Base-by-base conservation (phyloP, 2,797 vertebrate species). In the Sebastes melanostomus region DNA sequence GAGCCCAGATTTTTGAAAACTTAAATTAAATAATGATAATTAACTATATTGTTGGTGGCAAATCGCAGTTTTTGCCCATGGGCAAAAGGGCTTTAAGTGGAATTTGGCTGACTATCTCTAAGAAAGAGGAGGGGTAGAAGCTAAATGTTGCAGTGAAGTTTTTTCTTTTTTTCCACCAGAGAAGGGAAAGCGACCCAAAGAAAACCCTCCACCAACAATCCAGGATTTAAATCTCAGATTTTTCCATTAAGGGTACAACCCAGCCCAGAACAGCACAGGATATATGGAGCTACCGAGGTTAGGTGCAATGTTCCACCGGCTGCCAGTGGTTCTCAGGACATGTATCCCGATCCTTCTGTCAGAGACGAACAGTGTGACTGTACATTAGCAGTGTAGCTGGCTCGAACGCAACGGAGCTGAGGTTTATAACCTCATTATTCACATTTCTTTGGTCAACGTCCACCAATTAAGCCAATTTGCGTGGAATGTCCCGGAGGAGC, bases 131-230 rank as follows among this genome's bases (percentile, higher is more conserved):
- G 82, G 72, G 77, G 86, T 72, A 83, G 85, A 89, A 91, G 87
- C 76, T 89, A 77, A 92, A 90, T 85, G 84, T 87, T 92, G 87
- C 89, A 85, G 77, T 83, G 81, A 88, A 88, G 88, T 85, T 89
- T 91, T 54, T 54, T 54, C 20, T 88, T 92, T 93, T 93, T 91
- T 95, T 94, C 92, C 93, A 92, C 81, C 85, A 88, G 89, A 93
- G 85, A 89, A 87, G 75, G 66, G 83, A 91, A 89, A 93, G 88
- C 90, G 74, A 91, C 91, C 91, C 92, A 89, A 92, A 94, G 90
- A 94, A 94, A 94, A 93, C 82, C 83, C 77, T 91, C 87, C 58
- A 87, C 85, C 86, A 88, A 84, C 83, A 89, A 91, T 91, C 88
- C 85, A 91, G 88, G 86, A 90, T 82, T 92, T 93, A 91, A 93